Evolutionary conservation across 2,113 vertebrate species (phyloP).

Genomic region (Spea bombifrons): DNA sequence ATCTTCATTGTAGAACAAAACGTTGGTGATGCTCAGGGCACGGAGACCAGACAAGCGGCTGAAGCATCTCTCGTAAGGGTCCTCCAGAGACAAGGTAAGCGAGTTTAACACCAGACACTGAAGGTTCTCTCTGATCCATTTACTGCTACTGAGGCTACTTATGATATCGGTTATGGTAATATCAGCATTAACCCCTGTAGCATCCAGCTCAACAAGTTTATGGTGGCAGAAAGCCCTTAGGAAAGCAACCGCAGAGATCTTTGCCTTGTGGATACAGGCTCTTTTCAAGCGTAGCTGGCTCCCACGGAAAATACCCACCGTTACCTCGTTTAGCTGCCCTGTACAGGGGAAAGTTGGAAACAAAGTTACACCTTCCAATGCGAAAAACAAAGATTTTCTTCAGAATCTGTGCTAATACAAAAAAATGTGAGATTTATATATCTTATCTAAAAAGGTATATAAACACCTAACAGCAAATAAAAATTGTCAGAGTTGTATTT

Average conservation of each 20-base stretch:
- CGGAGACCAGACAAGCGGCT: constrained; percentile 83
- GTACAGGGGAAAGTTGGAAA: constrained; percentile 26
- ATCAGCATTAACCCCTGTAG: constrained; percentile 91
- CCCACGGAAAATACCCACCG: constrained; percentile 90
- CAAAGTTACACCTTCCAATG: too few relatives aligned
- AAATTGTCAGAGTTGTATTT: background rate
- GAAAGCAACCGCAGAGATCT: constrained; percentile 95
- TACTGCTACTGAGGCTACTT: constrained; percentile 87
- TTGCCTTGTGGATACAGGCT: constrained; percentile 90
- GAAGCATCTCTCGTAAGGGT: constrained; percentile 84
- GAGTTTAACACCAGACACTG: constrained; percentile 92
- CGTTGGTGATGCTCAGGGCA: constrained; percentile 87
- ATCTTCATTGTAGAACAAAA: constrained; percentile 94
- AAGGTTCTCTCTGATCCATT: constrained; percentile 85
- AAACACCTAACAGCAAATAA: background rate
- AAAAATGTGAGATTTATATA: background rate
- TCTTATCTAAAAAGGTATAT: background rate
- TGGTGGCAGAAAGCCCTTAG: constrained; percentile 89
- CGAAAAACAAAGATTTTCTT: too few relatives aligned
- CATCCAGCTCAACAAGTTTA: constrained; percentile 90
- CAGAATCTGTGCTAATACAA: too few relatives aligned
- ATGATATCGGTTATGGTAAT: constrained; percentile 96
- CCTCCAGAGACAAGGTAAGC: constrained; percentile 91
- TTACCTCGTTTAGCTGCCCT: constrained; percentile 95
- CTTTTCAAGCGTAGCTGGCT: constrained; percentile 87